Percentiles rank a stretch among this genome's conserved stretches.
Conservation (phyloP, 2,888 invertebrate species). For the Campoplex nolae region DNA sequence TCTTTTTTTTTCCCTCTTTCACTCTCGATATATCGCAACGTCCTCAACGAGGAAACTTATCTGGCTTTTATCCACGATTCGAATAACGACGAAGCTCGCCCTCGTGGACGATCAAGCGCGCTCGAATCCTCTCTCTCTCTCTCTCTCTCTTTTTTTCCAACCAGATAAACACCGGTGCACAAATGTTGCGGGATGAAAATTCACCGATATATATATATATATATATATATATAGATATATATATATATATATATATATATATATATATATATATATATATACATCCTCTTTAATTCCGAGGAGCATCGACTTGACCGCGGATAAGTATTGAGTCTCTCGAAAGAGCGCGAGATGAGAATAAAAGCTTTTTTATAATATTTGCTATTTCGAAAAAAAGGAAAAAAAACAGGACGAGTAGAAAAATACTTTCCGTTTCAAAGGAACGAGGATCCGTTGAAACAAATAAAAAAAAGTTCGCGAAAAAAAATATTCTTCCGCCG, state of each 20-base stretch:
- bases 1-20: neutral
- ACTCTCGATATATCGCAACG: conserved; percentile 46
- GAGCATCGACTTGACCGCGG: conserved; percentile 8
- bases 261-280: neutral
- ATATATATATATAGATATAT: too few relatives aligned
- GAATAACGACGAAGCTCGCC: conserved; percentile 68
- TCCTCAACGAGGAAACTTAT: conserved; percentile 64
- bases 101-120: conserved; percentile 65
- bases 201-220: neutral
- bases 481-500: too few relatives aligned
- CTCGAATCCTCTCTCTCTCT: conserved; percentile 28
- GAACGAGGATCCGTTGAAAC: too few relatives aligned
- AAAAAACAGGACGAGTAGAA: neutral
- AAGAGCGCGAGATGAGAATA: conserved; percentile 4
- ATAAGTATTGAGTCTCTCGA: neutral
- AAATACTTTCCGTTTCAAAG: neutral
- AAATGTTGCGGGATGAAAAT: conserved; percentile 32
- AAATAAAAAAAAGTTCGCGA: too few relatives aligned
- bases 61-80: conserved; percentile 62
- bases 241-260: neutral
- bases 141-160: conserved; percentile 10
- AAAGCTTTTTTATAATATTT: neutral
- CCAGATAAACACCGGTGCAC: conserved; percentile 48
- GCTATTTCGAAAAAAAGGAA: neutral
- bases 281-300: neutral